Evolutionary conservation across 2,888 invertebrate species (phyloP).

Genomic region (Eupithecia subfuscata): DNA sequence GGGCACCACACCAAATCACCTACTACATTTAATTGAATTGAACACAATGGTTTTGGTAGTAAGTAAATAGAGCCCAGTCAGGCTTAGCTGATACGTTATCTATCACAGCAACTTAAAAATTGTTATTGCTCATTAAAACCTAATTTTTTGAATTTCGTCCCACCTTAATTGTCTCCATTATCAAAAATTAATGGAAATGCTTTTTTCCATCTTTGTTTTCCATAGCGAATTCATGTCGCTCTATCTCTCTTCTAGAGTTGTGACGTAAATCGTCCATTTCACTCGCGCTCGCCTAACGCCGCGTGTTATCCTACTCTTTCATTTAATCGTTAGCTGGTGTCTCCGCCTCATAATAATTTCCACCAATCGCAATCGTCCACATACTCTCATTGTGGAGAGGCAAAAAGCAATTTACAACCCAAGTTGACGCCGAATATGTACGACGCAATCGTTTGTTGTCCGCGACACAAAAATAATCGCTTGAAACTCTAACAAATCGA

Average conservation of each 20-base stretch:
- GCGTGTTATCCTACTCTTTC: conserved; percentile 42
- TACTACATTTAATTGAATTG: background rate
- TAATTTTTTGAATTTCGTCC: background rate
- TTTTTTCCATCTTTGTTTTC: background rate
- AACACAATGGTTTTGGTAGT: background rate
- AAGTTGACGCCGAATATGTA: conserved; percentile 70
- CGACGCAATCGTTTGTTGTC: conserved; percentile 67
- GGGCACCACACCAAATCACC: background rate
- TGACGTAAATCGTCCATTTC: conserved; percentile 21
- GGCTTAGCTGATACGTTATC: background rate
- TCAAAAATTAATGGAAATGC: conserved; percentile 4
- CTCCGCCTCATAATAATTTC: conserved; percentile 54
- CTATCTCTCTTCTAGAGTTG: background rate
- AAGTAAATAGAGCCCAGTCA: background rate
- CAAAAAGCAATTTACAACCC: conserved; percentile 60
- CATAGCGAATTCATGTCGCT: background rate
- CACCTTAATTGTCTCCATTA: background rate
- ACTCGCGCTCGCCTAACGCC: conserved; percentile 17
- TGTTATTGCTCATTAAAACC: background rate
- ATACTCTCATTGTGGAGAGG: conserved; percentile 60
- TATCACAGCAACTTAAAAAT: background rate
- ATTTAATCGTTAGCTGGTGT: conserved; percentile 43
- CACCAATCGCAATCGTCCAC: conserved; percentile 71
- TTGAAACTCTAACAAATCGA: conserved; percentile 61
- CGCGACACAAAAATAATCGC: conserved; percentile 62